Conservation (phyloP, 2,888 invertebrate species). For the Pristionchus entomophagus region DNA sequence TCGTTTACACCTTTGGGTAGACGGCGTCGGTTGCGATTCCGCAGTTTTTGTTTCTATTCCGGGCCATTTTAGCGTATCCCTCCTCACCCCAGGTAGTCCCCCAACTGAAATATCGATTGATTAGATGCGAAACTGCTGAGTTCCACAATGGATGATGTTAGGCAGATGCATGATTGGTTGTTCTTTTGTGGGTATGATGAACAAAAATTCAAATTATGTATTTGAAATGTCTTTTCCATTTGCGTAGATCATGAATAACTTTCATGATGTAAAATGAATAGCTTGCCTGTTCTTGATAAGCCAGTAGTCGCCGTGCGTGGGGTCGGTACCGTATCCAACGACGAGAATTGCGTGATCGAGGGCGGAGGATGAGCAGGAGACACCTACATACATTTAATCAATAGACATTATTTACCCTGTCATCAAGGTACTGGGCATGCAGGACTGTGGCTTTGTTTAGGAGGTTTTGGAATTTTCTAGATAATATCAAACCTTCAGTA, state of each 20-base stretch:
- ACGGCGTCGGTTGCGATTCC: slow-evolving; percentile 14
- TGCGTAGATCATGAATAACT: neutral
- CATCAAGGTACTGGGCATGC: no score
- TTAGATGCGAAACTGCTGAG: no score
- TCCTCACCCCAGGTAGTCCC: slow-evolving; percentile 10
- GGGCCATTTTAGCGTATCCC: neutral
- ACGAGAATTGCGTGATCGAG: slow-evolving; percentile 28
- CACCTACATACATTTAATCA: no score
- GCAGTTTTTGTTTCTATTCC: neutral
- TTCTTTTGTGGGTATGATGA: no score
- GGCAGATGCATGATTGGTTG: no score
- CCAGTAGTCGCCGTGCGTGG: slow-evolving; percentile 28
- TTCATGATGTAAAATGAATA: no score
- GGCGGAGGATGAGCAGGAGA: neutral
- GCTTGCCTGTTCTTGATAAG: slow-evolving; percentile 15
- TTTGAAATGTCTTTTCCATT: neutral
- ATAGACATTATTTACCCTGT: no score
- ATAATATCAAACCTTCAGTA: no score
- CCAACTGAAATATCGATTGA: slow-evolving; percentile 21
- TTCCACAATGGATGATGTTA: no score
- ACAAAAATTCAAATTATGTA: neutral
- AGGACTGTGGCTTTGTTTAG: no score
- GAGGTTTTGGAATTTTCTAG: no score
- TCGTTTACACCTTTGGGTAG: neutral
- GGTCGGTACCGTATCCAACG: slow-evolving; percentile 29